Percentiles rank a stretch among this genome's conserved stretches.
phyloP scores from a whole-genome alignment of 2,888 invertebrate species.

The Ypsolopha sequella region DNA sequence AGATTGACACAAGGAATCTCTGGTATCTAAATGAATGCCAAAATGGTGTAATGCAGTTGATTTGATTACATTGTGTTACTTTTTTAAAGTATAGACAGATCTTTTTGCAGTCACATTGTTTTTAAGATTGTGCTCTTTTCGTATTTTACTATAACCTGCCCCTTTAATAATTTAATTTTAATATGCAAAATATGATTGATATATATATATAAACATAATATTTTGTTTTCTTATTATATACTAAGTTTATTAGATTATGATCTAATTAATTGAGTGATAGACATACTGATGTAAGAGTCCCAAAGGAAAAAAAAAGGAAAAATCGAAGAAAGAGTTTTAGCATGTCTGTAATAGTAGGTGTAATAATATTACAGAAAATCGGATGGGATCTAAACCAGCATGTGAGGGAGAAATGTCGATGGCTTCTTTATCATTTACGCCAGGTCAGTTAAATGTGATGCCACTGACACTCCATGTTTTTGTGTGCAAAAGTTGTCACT shows the following conservation, averaged over 20 bases:
- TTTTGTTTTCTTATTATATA: neutral
- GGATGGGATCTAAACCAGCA: constrained; percentile 65
- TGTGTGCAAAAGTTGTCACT: constrained; percentile 66
- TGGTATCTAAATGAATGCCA: too few relatives aligned
- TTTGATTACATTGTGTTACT: too few relatives aligned
- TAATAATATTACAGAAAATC: constrained; percentile 67
- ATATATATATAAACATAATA: neutral
- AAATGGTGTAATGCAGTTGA: too few relatives aligned
- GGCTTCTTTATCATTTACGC: constrained; percentile 65
- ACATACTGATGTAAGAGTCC: neutral
- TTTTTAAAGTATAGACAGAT: too few relatives aligned
- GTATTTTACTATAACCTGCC: too few relatives aligned
- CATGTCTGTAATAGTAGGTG: constrained; percentile 3
- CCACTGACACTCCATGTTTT: constrained; percentile 54
- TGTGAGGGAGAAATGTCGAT: constrained; percentile 67
- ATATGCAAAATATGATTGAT: too few relatives aligned
- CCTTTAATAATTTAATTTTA: too few relatives aligned
- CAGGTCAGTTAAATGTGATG: constrained; percentile 68
- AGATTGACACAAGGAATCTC: too few relatives aligned
- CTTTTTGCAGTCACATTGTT: too few relatives aligned
- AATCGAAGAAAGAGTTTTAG: neutral
- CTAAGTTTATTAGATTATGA: neutral
- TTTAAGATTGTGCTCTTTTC: too few relatives aligned
- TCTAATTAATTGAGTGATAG: too few relatives aligned
- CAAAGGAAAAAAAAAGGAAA: too few relatives aligned